These are phyloP conservation scores for Chelonus formosanus DNA, from an alignment of 2,888 invertebrate genomes.

Conservation along the genomic window DNA sequence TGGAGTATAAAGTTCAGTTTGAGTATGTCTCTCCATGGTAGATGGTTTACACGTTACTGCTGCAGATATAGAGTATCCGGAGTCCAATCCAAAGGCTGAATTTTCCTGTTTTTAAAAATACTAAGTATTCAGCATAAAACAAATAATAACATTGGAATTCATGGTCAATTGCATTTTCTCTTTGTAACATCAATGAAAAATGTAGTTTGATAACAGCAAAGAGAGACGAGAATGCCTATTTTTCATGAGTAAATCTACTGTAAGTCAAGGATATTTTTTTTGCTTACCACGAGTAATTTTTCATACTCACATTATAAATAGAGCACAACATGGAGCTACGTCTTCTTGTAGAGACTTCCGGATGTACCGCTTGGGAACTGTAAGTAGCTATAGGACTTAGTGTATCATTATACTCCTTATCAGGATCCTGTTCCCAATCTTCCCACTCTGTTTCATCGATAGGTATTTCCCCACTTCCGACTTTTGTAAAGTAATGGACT, in stretches of 20 bases:
- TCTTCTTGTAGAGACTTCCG: slow-evolving; percentile 62
- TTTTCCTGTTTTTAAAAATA: slow-evolving; percentile 42
- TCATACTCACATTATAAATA: slow-evolving; percentile 70
- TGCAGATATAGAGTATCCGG: slow-evolving; percentile 50
- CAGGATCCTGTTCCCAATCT: slow-evolving; percentile 67
- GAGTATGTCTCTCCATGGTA: slow-evolving; percentile 84
- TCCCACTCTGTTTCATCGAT: slow-evolving; percentile 86
- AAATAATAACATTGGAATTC: too few species aligned
- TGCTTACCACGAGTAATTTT: background rate
- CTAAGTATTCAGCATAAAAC: too few species aligned
- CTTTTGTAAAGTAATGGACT: slow-evolving; percentile 94
- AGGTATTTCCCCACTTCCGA: slow-evolving; percentile 85
- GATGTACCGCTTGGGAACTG: slow-evolving; percentile 57
- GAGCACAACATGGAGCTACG: slow-evolving; percentile 72
- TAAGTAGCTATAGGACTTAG: slow-evolving; percentile 49
- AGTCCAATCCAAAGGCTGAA: slow-evolving; percentile 42
- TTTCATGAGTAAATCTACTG: background rate
- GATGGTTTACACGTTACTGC: slow-evolving; percentile 61
- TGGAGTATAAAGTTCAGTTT: slow-evolving; percentile 79
- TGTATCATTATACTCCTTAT: slow-evolving; percentile 48
- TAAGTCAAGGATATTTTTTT: background rate
- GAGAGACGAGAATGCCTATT: background rate
- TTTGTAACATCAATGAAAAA: too few species aligned
- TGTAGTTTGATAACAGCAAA: background rate
- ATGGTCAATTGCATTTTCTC: too few species aligned